Evolutionary conservation across 2,113 vertebrate genomes (phyloP).

Genomic region (Scalopus aquaticus): DNA sequence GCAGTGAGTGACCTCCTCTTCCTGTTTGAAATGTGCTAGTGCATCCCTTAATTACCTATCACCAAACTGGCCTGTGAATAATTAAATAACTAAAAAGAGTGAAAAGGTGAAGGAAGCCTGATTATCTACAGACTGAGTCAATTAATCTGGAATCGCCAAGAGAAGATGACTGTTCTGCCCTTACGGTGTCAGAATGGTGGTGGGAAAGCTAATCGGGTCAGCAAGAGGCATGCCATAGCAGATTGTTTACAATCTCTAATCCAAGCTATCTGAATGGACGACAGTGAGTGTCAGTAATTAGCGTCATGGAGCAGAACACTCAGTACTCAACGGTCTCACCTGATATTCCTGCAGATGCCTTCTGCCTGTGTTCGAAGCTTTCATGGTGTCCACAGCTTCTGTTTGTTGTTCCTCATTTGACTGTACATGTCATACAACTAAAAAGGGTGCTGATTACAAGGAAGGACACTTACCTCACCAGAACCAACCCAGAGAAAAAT

Average conservation of each 20-base stretch:
- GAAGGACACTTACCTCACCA: constrained; percentile 26
- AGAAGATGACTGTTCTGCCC: constrained; percentile 12
- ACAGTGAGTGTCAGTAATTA: constrained; percentile 27
- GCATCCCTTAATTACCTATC: constrained; percentile 17
- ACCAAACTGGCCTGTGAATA: not conserved
- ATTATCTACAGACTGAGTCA: constrained; percentile 55
- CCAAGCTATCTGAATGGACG: not conserved
- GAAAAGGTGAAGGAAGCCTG: constrained; percentile 22
- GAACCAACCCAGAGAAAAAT: not conserved
- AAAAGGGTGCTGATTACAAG: not conserved
- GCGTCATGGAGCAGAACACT: constrained; percentile 19
- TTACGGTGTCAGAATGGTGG: not conserved
- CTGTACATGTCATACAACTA: not conserved
- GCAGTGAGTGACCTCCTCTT: not conserved
- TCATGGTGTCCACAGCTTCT: not conserved
- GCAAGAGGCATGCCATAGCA: constrained; percentile 1
- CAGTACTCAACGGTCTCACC: not conserved
- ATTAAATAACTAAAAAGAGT: constrained; percentile 32
- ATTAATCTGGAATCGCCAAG: constrained; percentile 39
- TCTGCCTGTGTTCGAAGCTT: constrained; percentile 8
- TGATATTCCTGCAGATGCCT: constrained; percentile 33
- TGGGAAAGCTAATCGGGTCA: constrained; percentile 22
- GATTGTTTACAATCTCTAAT: constrained; percentile 57
- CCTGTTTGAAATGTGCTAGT: not conserved
- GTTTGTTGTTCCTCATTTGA: constrained; percentile 16